These are phyloP conservation scores for Bicyclus anynana DNA, from an alignment of 1,140 invertebrate species.

Conservation along the genomic window DNA sequence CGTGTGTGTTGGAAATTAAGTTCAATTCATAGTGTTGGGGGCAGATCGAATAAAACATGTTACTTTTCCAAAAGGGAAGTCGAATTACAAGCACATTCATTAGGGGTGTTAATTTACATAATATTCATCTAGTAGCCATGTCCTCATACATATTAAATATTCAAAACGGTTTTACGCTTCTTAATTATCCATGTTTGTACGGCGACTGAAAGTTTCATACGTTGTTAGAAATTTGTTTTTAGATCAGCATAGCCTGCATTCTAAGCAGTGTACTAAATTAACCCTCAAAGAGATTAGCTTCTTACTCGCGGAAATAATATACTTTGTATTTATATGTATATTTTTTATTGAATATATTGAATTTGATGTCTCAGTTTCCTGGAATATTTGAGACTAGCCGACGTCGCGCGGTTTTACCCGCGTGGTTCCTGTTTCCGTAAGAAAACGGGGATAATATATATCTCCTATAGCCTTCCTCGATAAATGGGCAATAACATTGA, in stretches of 20 bases:
- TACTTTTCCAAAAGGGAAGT: slow-evolving; percentile 1
- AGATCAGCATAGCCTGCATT: slow-evolving; percentile 32
- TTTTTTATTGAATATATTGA: too few relatives aligned
- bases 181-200: slow-evolving; percentile 71
- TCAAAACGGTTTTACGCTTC: slow-evolving; percentile 71
- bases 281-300: slow-evolving; percentile 17
- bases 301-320: slow-evolving; percentile 3
- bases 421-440: too few relatives aligned
- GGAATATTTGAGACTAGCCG: too few relatives aligned
- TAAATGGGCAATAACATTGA: too few relatives aligned
- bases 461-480: too few relatives aligned
- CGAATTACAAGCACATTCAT: slow-evolving; percentile 49
- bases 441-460: too few relatives aligned
- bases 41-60: too few relatives aligned
- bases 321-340: background rate
- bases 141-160: slow-evolving; percentile 74
- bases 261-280: slow-evolving; percentile 26
- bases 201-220: slow-evolving; percentile 54
- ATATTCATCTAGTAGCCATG: slow-evolving; percentile 67
- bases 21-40: too few relatives aligned
- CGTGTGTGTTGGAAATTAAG: too few relatives aligned
- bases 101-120: slow-evolving; percentile 65
- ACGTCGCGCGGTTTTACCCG: too few relatives aligned
- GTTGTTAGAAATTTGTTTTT: slow-evolving; percentile 44
- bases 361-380: too few relatives aligned